Evolutionary conservation across 2,888 invertebrate species (phyloP).

Genomic region (Chrysotoxum bicinctum): DNA sequence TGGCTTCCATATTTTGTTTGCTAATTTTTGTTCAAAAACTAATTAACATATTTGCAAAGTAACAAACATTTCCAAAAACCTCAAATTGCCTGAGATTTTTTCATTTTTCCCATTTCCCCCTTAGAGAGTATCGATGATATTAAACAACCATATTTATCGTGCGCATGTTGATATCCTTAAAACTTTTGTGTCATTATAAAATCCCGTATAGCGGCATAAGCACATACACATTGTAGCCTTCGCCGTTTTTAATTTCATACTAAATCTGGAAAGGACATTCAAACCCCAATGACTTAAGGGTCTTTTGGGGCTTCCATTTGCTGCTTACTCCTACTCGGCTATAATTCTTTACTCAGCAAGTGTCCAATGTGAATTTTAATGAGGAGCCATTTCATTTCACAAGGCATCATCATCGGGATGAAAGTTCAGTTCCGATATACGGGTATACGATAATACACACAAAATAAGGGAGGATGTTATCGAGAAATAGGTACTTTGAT

Average conservation of each 20-base stretch:
- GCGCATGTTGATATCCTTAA: slow-evolving; percentile 28
- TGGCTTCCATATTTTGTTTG: slow-evolving; percentile 14
- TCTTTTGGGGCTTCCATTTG: neutral
- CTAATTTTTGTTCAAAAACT: slow-evolving; percentile 9
- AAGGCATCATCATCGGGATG: neutral
- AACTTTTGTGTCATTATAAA: slow-evolving; percentile 49
- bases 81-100: neutral
- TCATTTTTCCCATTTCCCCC: neutral
- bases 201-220: neutral
- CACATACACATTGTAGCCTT: neutral
- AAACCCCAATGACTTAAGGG: slow-evolving; percentile 47
- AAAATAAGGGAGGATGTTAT: slow-evolving; percentile 27
- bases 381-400: slow-evolving; percentile 56
- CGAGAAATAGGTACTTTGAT: slow-evolving; percentile 36
- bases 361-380: slow-evolving; percentile 70
- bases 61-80: neutral
- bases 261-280: slow-evolving; percentile 37
- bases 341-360: slow-evolving; percentile 13
- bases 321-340: neutral
- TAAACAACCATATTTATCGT: slow-evolving; percentile 20
- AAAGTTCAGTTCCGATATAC: neutral
- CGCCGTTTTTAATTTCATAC: slow-evolving; percentile 51
- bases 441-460: neutral
- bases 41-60: slow-evolving; percentile 23
- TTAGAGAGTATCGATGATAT: slow-evolving; percentile 14